Evolutionary conservation across 2,113 vertebrate genomes (phyloP).

Genomic region (Hippocampus mohnikei): DNA sequence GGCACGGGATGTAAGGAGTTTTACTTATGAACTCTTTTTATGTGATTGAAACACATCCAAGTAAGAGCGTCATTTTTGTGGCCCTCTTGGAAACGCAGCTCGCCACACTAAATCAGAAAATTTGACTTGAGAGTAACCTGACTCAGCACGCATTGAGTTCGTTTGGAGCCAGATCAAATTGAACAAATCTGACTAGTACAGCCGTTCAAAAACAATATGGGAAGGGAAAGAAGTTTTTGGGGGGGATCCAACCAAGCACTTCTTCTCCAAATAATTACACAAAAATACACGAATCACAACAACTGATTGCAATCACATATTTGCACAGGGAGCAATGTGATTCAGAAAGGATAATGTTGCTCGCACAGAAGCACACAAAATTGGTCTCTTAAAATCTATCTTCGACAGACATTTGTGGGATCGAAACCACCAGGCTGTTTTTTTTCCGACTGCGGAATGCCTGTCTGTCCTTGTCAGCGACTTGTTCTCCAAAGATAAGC

Average conservation of each 20-base stretch:
- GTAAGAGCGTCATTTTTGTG: conserved; percentile 18
- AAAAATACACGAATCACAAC: conserved; percentile 29
- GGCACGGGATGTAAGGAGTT: conserved; percentile 24
- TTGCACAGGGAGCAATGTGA: conserved; percentile 15
- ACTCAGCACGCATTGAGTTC: conserved; percentile 25
- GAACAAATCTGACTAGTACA: conserved; percentile 1
- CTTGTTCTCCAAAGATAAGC: conserved; percentile 46
- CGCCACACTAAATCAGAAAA: conserved; percentile 12
- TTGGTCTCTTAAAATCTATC: conserved; percentile 18
- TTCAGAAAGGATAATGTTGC: conserved; percentile 25
- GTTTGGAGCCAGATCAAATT: conserved; percentile 39
- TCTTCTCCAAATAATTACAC: conserved; percentile 36
- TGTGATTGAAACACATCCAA: conserved; percentile 27
- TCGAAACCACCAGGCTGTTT: conserved; percentile 15
- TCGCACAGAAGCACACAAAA: conserved; percentile 12
- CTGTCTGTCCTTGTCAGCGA: conserved; percentile 50
- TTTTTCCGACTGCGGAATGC: conserved; percentile 16
- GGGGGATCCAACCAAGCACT: conserved; percentile 21
- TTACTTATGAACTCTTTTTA: conserved; percentile 38
- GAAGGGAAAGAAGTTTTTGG: conserved; percentile 24
- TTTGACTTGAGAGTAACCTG: conserved; percentile 45
- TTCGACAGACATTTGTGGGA: conserved; percentile 36
- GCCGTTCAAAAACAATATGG: conserved; percentile 24
- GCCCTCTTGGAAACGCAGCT: conserved; percentile 19
- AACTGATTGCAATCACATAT: conserved; percentile 17